Evolutionary conservation across 2,797 vertebrate genomes (phyloP), one percentile per base, ranked within the genome.

Genomic region (Karalla daura): DNA sequence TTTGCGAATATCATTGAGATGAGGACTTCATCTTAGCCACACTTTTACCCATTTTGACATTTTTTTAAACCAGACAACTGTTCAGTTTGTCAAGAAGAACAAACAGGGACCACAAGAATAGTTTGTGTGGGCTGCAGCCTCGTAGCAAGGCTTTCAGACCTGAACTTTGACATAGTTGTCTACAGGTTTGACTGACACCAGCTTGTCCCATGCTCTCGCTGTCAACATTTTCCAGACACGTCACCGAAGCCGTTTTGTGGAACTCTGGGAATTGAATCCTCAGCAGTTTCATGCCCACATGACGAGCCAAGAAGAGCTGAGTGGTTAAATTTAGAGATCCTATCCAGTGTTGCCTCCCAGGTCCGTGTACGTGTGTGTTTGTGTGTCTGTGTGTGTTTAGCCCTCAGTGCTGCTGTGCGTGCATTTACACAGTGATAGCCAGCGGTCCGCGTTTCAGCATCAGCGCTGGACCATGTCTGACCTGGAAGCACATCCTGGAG

Each of bases 301-400:
- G 91, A 89, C 85, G 36, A 25, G 70, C 59, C 74, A 58, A 5
- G 20, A 83, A 49, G 62, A 89, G 88, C 90, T 88, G 86, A 88
- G 83, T 62, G 80, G 84, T 88, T 91, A 89, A 86, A 90, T 91
- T 89, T 92, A 89, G 88, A 88, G 70, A 78, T 78, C 60, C 40
- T 74, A 76, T 87, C 77, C 41, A 61, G 60, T 67, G 68, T 28
- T 79, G 33, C 49, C 37, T 81, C 33, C 52, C 66, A 18, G 27
- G 47, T 68, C 62, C 44, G 44, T 18, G 21, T 74, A 28, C 64
- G 35, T 65, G 46, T 55, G 20, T 46, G 37, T 50, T 53, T 55
- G n/a, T n/a, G n/a, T n/a, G 21, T 74, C 28, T 66, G 35, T 65
- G 46, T 55, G 20, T 46, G 37, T 50, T 53, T 55, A 72, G 50